Evolutionary conservation across 2,888 invertebrate species (phyloP).

Genomic region (Molanna angustata): DNA sequence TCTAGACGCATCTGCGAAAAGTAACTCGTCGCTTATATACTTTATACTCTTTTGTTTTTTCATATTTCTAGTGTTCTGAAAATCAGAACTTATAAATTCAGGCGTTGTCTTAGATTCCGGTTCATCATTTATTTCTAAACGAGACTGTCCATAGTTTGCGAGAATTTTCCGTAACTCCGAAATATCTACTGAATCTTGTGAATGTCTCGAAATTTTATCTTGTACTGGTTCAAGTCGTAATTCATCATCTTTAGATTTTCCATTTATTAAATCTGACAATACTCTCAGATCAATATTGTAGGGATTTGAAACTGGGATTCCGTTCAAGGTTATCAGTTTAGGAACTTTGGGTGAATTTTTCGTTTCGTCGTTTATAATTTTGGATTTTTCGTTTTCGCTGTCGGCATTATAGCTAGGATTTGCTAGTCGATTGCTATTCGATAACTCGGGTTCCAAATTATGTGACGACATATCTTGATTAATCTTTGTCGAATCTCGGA

Average conservation of each 20-base stretch:
- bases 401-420: constrained; percentile 12
- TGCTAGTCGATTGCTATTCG: constrained; percentile 13
- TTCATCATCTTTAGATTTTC: constrained; percentile 45
- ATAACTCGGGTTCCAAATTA: constrained; percentile 44
- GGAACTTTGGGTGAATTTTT: constrained; percentile 28
- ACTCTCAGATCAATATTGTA: constrained; percentile 52
- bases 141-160: too few species aligned
- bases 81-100: too few species aligned
- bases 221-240: constrained; percentile 41
- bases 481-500: too few species aligned
- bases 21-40: constrained; percentile 7
- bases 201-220: constrained; percentile 35
- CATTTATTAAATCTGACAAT: constrained; percentile 51
- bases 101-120: too few species aligned
- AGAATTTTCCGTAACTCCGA: too few species aligned
- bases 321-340: constrained; percentile 48
- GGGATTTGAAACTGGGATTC: constrained; percentile 53
- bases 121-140: too few species aligned
- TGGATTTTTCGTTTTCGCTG: constrained; percentile 22
- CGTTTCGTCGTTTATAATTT: constrained; percentile 39
- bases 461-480: constrained; percentile 52
- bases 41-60: too few species aligned
- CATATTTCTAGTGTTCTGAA: too few species aligned
- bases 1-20: background rate
- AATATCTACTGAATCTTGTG: constrained; percentile 23